Percentiles rank a stretch among this genome's conserved stretches.
phyloP scores from a whole-genome alignment of 2,888 invertebrate species.

The Melanchra persicariae region DNA sequence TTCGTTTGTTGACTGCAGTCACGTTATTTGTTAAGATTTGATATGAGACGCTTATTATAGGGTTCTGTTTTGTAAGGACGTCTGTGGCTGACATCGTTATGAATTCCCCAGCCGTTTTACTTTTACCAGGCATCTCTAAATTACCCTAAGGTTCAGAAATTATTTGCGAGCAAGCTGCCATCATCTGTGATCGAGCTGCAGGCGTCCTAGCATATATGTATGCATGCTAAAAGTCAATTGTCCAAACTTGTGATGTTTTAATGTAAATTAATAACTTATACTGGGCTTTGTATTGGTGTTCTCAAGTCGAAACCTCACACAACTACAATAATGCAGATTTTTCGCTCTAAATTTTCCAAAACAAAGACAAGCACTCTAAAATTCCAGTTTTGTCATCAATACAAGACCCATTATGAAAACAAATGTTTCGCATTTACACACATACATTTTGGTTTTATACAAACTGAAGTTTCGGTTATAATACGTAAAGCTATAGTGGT shows the following conservation, averaged over 20 bases:
- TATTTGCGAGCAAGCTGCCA: neutral
- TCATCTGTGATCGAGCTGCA: constrained; percentile 1
- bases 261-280: constrained; percentile 53
- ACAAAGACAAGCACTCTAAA: no score
- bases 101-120: neutral
- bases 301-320: neutral
- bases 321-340: neutral
- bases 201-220: constrained; percentile 37
- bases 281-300: constrained; percentile 46
- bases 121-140: neutral
- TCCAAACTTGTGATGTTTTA: constrained; percentile 67
- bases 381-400: constrained; percentile 12
- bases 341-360: neutral
- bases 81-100: constrained; percentile 41
- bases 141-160: no score
- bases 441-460: constrained; percentile 64
- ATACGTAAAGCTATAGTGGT: constrained; percentile 78
- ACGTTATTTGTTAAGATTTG: constrained; percentile 61
- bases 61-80: constrained; percentile 55
- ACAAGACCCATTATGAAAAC: constrained; percentile 41
- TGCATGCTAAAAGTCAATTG: constrained; percentile 70
- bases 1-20: constrained; percentile 63
- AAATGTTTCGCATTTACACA: constrained; percentile 75
- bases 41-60: constrained; percentile 56
- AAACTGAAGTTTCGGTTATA: constrained; percentile 65